Percentiles rank a stretch among this genome's conserved stretches.
phyloP scores from a whole-genome alignment of 2,888 invertebrate genomes.

The Euzophera pinguis region DNA sequence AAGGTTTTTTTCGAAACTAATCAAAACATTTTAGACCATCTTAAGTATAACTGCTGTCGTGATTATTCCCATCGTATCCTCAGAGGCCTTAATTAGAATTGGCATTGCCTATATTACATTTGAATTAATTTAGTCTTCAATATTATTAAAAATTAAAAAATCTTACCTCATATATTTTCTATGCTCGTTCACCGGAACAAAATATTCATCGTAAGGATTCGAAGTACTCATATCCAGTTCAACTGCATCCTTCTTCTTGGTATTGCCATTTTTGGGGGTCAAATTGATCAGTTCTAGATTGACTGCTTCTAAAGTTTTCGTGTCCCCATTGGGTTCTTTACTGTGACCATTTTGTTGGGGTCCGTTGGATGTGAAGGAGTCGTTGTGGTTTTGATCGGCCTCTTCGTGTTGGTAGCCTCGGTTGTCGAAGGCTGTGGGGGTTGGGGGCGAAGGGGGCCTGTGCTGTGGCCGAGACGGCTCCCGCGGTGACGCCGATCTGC shows the following conservation, averaged over 20 bases:
- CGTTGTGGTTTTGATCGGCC: slow-evolving; percentile 68
- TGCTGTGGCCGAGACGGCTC: slow-evolving; percentile 73
- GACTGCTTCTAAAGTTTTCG: slow-evolving; percentile 83
- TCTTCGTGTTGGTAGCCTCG: slow-evolving; percentile 67
- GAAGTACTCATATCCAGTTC: slow-evolving; percentile 82
- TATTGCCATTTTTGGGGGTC: slow-evolving; percentile 79
- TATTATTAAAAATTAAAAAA: background rate
- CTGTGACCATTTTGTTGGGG: slow-evolving; percentile 62
- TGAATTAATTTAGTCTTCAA: background rate
- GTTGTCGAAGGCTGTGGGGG: slow-evolving; percentile 68
- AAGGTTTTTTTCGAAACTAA: no score
- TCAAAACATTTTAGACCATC: no score
- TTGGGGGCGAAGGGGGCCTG: slow-evolving; percentile 64
- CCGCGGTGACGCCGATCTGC: slow-evolving; percentile 73
- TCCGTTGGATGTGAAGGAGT: slow-evolving; percentile 69
- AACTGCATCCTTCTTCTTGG: slow-evolving; percentile 81
- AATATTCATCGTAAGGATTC: slow-evolving; percentile 90
- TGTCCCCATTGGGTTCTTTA: slow-evolving; percentile 65
- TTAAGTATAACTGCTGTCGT: no score
- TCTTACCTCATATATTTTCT: slow-evolving; percentile 90
- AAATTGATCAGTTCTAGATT: slow-evolving; percentile 89
- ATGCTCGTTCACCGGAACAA: slow-evolving; percentile 91
- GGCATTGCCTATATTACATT: no score
- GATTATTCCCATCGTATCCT: no score
- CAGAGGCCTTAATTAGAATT: no score